These are phyloP conservation scores for Cynopterus brachyotis DNA, from an alignment of 2,113 vertebrate genomes.

Conservation along the genomic window DNA sequence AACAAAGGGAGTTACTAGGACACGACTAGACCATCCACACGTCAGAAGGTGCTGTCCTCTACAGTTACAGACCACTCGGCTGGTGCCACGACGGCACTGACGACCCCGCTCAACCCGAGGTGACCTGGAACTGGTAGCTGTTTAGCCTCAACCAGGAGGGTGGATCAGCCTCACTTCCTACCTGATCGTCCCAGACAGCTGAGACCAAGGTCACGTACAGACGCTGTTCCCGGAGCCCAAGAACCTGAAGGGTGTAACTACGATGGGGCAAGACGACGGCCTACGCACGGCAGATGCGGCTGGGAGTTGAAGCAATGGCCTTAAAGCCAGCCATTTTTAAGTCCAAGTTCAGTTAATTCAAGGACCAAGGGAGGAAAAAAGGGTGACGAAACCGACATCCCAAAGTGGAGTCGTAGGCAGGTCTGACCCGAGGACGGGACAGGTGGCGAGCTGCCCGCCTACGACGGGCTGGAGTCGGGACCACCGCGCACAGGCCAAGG, in stretches of 20 bases:
- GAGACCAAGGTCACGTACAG: background rate
- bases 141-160: too few species aligned
- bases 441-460: accelerated
- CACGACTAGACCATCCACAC: accelerated
- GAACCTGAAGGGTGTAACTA: background rate
- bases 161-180: background rate
- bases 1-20: background rate
- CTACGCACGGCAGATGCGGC: background rate
- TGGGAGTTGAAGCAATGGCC: background rate
- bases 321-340: background rate
- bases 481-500: background rate
- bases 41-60: background rate
- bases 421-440: background rate
- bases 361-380: too few species aligned
- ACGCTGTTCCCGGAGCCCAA: background rate
- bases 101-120: background rate
- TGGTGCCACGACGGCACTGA: accelerated
- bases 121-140: accelerated
- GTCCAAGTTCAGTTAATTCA: background rate
- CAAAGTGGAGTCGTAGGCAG: too few species aligned
- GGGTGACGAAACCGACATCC: background rate
- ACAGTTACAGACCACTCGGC: background rate
- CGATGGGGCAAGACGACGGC: background rate
- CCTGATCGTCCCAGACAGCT: background rate
- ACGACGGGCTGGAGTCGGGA: accelerated